phyloP scores from a whole-genome alignment of 2,888 invertebrate genomes.

The Cotesia congregata region DNA sequence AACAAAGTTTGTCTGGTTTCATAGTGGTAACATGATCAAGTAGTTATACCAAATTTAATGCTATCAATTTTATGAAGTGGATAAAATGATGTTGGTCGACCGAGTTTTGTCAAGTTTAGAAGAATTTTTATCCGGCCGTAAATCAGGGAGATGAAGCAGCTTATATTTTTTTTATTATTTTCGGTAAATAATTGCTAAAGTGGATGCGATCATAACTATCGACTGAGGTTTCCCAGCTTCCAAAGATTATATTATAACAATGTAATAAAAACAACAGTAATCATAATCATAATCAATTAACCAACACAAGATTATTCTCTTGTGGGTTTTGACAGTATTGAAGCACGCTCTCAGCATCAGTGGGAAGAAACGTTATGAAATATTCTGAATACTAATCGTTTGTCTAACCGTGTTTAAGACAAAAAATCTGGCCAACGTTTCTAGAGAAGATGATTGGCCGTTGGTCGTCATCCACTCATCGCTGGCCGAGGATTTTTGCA shows the following conservation, averaged over 20 bases:
- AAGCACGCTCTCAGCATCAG: background rate
- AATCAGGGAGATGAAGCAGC: background rate
- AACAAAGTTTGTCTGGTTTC: background rate
- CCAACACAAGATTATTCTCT: too few species aligned
- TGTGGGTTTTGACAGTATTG: too few species aligned
- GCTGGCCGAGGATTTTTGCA: slow-evolving; percentile 63
- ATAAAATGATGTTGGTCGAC: background rate
- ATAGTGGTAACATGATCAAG: background rate
- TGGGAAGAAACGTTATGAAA: background rate
- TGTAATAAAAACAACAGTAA: too few species aligned
- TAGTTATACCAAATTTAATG: background rate
- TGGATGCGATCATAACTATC: background rate
- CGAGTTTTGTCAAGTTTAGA: background rate
- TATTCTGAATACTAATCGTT: slow-evolving; percentile 4
- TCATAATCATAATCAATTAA: too few species aligned
- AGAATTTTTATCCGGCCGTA: background rate
- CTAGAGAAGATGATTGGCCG: slow-evolving; percentile 38
- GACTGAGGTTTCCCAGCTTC: background rate
- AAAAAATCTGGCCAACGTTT: slow-evolving; percentile 46
- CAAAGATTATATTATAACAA: background rate
- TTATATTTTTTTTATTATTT: background rate
- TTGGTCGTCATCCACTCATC: slow-evolving; percentile 47
- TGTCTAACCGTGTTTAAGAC: background rate
- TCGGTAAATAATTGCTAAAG: background rate
- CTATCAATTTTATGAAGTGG: background rate